Conservation (phyloP, 2,113 vertebrate genomes). For the Perca flavescens region DNA sequence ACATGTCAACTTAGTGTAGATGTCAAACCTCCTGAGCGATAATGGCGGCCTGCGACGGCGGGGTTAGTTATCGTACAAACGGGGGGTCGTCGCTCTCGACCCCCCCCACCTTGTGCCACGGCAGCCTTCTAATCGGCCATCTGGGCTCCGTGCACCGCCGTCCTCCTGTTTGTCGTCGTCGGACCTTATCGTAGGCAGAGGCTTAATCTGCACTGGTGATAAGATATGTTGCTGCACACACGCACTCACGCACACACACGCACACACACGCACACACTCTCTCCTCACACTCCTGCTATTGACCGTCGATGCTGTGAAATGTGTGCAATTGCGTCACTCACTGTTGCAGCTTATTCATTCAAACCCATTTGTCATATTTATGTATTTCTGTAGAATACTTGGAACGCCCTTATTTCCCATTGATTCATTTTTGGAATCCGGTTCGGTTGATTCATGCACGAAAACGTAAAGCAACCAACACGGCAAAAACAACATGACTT, state of each 20-base stretch:
- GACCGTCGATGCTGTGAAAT: constrained; percentile 14
- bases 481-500: background rate
- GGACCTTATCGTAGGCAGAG: constrained; percentile 67
- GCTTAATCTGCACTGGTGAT: constrained; percentile 72
- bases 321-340: constrained; percentile 16
- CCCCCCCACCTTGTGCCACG: constrained; percentile 13
- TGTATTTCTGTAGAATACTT: constrained; percentile 14
- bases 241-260: constrained; percentile 20
- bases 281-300: constrained; percentile 25
- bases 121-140: constrained; percentile 66
- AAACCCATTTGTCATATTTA: background rate
- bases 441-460: constrained; percentile 10
- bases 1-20: constrained; percentile 28
- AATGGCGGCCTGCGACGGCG: constrained; percentile 34
- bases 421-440: constrained; percentile 5
- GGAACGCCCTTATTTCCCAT: constrained; percentile 38
- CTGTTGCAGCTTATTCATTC: constrained; percentile 12
- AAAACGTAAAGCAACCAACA: background rate
- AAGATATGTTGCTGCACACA: constrained; percentile 50
- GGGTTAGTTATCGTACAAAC: constrained; percentile 63
- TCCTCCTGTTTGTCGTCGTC: constrained; percentile 58
- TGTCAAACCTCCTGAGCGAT: constrained; percentile 59
- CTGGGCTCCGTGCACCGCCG: constrained; percentile 45
- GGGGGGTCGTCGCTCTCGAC: constrained; percentile 24
- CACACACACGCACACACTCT: constrained; percentile 9